Percentiles rank a stretch among this genome's conserved stretches.
These are phyloP conservation scores for Rhinichthys klamathensis DNA, from an alignment of 2,113 vertebrate genomes.

Conservation along the genomic window DNA sequence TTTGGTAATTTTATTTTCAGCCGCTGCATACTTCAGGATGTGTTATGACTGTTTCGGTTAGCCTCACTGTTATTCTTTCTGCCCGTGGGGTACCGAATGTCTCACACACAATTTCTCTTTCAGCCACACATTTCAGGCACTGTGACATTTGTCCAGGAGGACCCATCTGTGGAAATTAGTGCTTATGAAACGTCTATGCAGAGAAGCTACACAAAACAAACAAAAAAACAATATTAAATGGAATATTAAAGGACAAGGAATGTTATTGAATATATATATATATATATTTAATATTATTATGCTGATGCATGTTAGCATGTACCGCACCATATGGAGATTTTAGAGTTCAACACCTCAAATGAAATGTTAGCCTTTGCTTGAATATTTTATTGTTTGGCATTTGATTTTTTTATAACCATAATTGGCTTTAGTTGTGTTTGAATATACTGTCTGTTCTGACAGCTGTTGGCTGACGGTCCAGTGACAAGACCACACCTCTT, in stretches of 20 bases:
- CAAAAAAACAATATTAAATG: not conserved
- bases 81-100: constrained; percentile 11
- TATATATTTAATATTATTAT: too few relatives aligned
- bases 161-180: constrained; percentile 3
- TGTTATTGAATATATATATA: too few relatives aligned
- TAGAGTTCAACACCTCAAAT: not conserved
- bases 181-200: not conserved
- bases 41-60: constrained; percentile 33
- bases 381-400: not conserved
- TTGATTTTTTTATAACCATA: not conserved
- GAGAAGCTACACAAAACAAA: constrained; percentile 10
- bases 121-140: constrained; percentile 23
- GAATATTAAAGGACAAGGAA: constrained; percentile 4
- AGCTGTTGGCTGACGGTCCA: not conserved
- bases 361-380: not conserved
- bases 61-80: constrained; percentile 36
- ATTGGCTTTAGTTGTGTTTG: not conserved
- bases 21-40: constrained; percentile 24
- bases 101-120: constrained; percentile 43
- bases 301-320: not conserved
- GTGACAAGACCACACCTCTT: not conserved
- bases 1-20: constrained; percentile 41
- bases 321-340: not conserved
- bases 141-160: constrained; percentile 16
- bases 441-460: not conserved